Evolutionary conservation across 2,888 invertebrate species (phyloP), one percentile per base, ranked within the genome.

Genomic region (Endomychus coccineus): DNA sequence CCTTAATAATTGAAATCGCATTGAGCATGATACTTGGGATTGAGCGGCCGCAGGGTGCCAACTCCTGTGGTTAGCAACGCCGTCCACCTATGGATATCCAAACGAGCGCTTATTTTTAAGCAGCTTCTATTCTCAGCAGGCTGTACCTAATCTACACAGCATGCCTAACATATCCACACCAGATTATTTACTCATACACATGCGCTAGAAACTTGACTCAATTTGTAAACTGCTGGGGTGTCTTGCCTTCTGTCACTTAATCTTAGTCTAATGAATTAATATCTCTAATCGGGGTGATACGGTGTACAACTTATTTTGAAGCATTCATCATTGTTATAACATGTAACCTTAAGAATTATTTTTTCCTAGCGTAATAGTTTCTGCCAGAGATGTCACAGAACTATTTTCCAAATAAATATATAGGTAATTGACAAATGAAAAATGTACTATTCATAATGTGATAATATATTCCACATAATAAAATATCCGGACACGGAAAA

Each of bases 51-150:
- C 45, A 39, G 57, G 55, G 53, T 48, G 48, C 43, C 51, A 38
- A 46, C 50, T 44, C 54, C 53, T 42, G 50, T 50, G 39, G 48
- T 43, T 52, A 38, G 35, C 45, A 51, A 51, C 55, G 51, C 52
- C 50, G 51, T 55, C 57, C 50, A 51, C 50, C 51, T 44, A 48
- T 49, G 42, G 44, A 41, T 40, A 42, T 45, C 45, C 39, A 45
- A 53, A 47, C 43, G 47, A 46, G 46, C 46, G 45, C 53, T 50
- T 50, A 52, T 55, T 58, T 56, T 55, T 53, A 51, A 56, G 54
- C 51, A 54, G 52, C 54, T 57, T 48, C 58, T 55, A 53, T 50
- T 54, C 57, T 42, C 57, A 54, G 52, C 52, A 43, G 52, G 57
- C 49, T 12, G 49, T 50, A 49, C 49, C 54, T 56, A 59, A 59